phyloP scores from a whole-genome alignment of 2,888 invertebrate genomes.

The Digitonthophagus gazella region DNA sequence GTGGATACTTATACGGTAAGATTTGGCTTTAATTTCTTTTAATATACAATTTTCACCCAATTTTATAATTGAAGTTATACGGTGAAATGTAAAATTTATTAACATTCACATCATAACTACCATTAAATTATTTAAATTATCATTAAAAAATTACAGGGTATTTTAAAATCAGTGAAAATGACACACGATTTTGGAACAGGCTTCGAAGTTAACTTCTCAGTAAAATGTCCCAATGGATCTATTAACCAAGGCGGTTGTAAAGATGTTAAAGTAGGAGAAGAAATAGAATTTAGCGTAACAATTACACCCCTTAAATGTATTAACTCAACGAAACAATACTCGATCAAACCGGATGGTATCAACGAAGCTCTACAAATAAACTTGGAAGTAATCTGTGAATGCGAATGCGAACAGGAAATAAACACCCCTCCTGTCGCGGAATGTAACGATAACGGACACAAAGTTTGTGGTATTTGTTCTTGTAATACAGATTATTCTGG shows the following conservation, averaged over 20 bases:
- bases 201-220: slow-evolving; percentile 61
- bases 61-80: no score
- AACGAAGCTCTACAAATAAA: slow-evolving; percentile 68
- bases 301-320: slow-evolving; percentile 61
- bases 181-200: slow-evolving; percentile 44
- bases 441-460: slow-evolving; percentile 53
- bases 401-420: slow-evolving; percentile 33
- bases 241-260: slow-evolving; percentile 55
- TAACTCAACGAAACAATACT: slow-evolving; percentile 51
- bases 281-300: slow-evolving; percentile 56
- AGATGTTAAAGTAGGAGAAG: slow-evolving; percentile 59
- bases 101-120: no score
- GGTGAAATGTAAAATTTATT: no score
- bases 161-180: slow-evolving; percentile 51
- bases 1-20: neutral
- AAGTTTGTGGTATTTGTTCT: no score
- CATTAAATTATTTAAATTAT: slow-evolving; percentile 1
- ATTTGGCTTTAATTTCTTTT: no score
- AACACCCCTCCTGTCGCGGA: slow-evolving; percentile 61
- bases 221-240: slow-evolving; percentile 48
- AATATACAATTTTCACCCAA: no score
- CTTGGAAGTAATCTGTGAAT: slow-evolving; percentile 54
- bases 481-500: no score
- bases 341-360: slow-evolving; percentile 70
- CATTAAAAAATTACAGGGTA: slow-evolving; percentile 47